Percentiles rank a stretch among this genome's conserved stretches.
Evolutionary conservation across 2,113 vertebrate genomes (phyloP).

Genomic region (Corythaeola cristata): DNA sequence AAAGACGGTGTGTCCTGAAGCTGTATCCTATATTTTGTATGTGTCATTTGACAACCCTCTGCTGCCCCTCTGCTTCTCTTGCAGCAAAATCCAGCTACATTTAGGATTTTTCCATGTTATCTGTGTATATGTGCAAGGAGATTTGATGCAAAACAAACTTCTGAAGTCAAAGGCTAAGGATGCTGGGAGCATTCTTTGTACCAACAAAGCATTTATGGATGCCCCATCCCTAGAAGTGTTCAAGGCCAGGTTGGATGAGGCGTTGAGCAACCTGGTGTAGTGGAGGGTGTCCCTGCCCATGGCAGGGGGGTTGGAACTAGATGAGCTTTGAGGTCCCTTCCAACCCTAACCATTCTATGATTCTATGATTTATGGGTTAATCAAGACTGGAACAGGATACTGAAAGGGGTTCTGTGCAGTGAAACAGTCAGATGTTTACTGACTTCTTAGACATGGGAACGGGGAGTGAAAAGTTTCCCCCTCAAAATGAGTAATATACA

Average conservation of each 20-base stretch:
- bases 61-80: background rate
- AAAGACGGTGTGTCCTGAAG: background rate
- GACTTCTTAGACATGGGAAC: background rate
- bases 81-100: background rate
- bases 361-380: background rate
- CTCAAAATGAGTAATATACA: background rate
- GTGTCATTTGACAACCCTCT: background rate
- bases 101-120: background rate
- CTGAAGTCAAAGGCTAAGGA: background rate
- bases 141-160: background rate
- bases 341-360: too few relatives aligned
- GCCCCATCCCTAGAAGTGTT: too few relatives aligned
- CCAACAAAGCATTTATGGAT: background rate
- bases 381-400: background rate
- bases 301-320: too few relatives aligned
- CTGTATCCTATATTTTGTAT: background rate
- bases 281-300: too few relatives aligned
- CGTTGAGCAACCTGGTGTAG: too few relatives aligned
- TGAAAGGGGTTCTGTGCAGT: background rate
- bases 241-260: too few relatives aligned
- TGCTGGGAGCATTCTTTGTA: background rate
- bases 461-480: background rate
- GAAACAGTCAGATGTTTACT: background rate
- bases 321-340: too few relatives aligned
- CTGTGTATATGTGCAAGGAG: background rate